Conservation (phyloP, 2,113 vertebrate species). For the Salvelinus sp. region DNA sequence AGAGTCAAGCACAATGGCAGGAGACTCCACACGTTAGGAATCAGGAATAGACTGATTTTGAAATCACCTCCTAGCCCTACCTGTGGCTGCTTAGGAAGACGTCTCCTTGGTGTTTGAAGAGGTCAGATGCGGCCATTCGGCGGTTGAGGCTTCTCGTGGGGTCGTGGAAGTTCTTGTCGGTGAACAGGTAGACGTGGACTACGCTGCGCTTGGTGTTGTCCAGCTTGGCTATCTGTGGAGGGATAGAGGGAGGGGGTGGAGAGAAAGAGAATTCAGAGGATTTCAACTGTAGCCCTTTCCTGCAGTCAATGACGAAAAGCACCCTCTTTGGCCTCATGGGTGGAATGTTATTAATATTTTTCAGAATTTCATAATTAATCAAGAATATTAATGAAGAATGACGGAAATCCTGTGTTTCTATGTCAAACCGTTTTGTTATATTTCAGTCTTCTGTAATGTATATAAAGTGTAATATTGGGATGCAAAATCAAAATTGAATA, state of each 20-base stretch:
- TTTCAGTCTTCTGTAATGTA: no score
- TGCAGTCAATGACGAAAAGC: no score
- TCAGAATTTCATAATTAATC: no score
- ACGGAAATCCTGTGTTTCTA: no score
- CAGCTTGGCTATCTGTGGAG: slow-evolving; percentile 81
- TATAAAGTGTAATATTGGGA: no score
- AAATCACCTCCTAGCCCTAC: slow-evolving; percentile 20
- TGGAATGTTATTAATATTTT: no score
- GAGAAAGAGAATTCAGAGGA: not conserved
- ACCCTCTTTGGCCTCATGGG: no score
- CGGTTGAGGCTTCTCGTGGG: slow-evolving; percentile 82
- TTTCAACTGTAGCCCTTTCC: not conserved
- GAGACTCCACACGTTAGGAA: not conserved
- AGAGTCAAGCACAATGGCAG: not conserved
- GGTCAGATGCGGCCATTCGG: slow-evolving; percentile 84
- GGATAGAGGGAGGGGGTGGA: not conserved
- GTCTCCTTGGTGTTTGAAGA: slow-evolving; percentile 90
- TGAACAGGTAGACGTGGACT: slow-evolving; percentile 85
- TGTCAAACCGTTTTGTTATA: no score
- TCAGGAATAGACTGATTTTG: not conserved
- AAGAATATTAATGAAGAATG: no score
- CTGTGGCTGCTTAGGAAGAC: slow-evolving; percentile 82
- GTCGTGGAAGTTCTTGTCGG: slow-evolving; percentile 84
- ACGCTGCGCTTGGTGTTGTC: slow-evolving; percentile 76
- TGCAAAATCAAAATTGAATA: not conserved